Evolutionary conservation across 2,113 vertebrate species (phyloP).

Genomic region (Calidris pugnax): DNA sequence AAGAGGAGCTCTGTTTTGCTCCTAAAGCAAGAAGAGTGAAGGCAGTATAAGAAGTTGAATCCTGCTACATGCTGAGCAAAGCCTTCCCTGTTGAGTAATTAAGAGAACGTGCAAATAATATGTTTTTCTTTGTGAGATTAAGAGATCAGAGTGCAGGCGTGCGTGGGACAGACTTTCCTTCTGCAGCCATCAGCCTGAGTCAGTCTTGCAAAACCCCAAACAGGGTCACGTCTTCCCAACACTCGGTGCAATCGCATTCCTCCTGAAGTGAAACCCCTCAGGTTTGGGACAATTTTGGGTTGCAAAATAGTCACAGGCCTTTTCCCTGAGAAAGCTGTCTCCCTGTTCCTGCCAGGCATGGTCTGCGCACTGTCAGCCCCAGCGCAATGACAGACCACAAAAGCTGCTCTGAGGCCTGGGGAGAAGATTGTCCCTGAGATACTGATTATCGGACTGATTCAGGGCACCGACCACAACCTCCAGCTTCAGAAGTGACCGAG

Average conservation of each 20-base stretch:
- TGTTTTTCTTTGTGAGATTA: neutral
- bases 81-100: neutral
- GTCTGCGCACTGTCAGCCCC: neutral
- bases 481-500: neutral
- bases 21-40: neutral
- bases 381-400: neutral
- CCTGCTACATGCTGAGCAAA: neutral
- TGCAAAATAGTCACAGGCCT: neutral
- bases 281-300: neutral
- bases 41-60: neutral
- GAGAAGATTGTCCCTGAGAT: neutral
- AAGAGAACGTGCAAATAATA: neutral
- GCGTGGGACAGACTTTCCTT: neutral
- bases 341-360: neutral
- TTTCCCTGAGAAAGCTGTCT: neutral
- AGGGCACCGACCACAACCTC: neutral
- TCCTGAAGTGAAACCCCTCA: neutral
- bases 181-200: rapidly evolving
- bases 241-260: rapidly evolving
- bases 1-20: neutral
- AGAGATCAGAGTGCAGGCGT: neutral
- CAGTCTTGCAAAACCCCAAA: neutral
- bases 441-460: neutral
- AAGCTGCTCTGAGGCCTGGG: neutral
- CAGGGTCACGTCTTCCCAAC: rapidly evolving